A percentile compares a stretch with the other conserved stretches of the same genome.
Evolutionary conservation across 2,113 vertebrate genomes (phyloP).

Genomic region (Oenanthe oenanthe): DNA sequence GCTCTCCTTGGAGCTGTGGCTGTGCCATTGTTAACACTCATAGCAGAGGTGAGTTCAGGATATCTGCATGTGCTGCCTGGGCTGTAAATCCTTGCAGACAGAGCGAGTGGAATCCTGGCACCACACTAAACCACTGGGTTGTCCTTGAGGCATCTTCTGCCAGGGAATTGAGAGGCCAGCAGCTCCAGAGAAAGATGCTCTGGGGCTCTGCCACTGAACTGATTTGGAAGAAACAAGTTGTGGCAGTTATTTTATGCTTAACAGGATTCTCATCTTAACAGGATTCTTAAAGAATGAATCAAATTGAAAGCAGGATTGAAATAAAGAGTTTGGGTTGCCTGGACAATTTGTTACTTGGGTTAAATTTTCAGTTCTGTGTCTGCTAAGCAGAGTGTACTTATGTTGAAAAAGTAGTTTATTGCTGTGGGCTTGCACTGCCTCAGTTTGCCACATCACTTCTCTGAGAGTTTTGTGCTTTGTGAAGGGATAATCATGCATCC

Average conservation of each 20-base stretch:
- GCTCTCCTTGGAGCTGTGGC: neutral
- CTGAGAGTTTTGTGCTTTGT: neutral
- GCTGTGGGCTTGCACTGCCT: neutral
- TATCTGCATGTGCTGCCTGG: neutral
- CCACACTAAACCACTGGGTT: neutral
- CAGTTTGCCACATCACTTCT: neutral
- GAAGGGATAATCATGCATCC: neutral
- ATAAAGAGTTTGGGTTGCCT: neutral
- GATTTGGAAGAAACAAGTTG: neutral
- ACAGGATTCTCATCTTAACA: neutral
- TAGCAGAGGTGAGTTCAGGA: neutral
- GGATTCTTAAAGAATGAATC: neutral
- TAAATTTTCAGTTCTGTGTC: neutral
- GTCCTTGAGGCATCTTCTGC: neutral
- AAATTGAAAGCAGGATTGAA: neutral
- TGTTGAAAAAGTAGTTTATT: neutral
- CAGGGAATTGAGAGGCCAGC: neutral
- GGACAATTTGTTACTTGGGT: neutral
- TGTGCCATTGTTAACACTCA: rapidly evolving
- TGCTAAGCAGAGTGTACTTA: rapidly evolving
- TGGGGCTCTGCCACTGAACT: neutral
- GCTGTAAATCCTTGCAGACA: rapidly evolving
- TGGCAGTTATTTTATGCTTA: neutral
- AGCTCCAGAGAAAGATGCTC: neutral
- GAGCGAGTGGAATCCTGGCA: neutral